Percentiles rank a stretch among this genome's conserved stretches.
These are phyloP conservation scores for Riptortus pedestris DNA, from an alignment of 1,140 invertebrate genomes.

Conservation along the genomic window DNA sequence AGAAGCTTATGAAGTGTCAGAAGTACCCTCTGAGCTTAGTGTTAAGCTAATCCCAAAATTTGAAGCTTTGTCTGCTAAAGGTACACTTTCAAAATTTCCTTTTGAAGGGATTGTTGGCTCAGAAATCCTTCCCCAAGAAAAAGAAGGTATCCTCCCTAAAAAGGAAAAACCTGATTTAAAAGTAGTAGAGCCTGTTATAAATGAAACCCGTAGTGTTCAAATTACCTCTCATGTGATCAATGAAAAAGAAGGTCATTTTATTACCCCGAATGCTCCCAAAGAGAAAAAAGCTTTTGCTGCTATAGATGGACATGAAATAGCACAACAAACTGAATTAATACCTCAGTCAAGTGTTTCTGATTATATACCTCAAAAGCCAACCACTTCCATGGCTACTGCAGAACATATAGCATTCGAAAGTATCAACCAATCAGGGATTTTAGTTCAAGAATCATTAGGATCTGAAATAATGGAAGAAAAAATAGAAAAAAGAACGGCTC, in stretches of 20 bases:
- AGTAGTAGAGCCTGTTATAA: constrained; percentile 39
- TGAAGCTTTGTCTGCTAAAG: constrained; percentile 28
- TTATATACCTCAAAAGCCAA: constrained; percentile 28
- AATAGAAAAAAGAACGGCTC: constrained; percentile 37
- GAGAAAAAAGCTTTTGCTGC: constrained; percentile 34
- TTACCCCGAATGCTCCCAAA: constrained; percentile 30
- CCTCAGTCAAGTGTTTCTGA: constrained; percentile 28
- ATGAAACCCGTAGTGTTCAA: constrained; percentile 40
- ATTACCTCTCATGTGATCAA: constrained; percentile 40
- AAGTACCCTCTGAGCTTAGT: constrained; percentile 33
- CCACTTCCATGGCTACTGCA: constrained; percentile 30
- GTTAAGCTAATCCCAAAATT: constrained; percentile 30
- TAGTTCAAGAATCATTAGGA: constrained; percentile 43
- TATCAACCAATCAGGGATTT: constrained; percentile 41
- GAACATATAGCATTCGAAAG: constrained; percentile 41
- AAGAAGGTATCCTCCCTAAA: constrained; percentile 41
- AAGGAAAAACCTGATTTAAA: constrained; percentile 35
- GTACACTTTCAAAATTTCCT: constrained; percentile 32
- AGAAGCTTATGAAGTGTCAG: constrained; percentile 31
- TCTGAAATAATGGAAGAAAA: constrained; percentile 36
- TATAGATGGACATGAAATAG: constrained; percentile 35
- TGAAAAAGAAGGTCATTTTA: constrained; percentile 40
- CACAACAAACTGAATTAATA: constrained; percentile 34
- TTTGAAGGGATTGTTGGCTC: constrained; percentile 33
- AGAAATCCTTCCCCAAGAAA: constrained; percentile 38